These are phyloP conservation scores for Fregetta grallaria DNA, from an alignment of 2,113 vertebrate genomes.

Conservation along the genomic window DNA sequence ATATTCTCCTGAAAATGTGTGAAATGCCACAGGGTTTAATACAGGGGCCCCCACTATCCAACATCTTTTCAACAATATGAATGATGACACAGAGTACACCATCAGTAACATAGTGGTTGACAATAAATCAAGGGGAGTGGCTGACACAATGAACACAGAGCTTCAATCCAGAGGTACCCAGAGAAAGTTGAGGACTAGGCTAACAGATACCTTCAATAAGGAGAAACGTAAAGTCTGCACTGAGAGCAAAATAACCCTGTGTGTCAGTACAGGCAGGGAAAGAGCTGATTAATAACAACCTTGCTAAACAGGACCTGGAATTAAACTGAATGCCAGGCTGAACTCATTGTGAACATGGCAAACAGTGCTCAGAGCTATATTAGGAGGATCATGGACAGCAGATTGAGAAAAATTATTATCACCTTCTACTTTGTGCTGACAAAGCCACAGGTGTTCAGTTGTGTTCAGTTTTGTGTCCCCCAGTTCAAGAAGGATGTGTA, in stretches of 20 bases:
- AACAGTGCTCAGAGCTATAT: neutral
- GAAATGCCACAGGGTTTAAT: neutral
- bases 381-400: neutral
- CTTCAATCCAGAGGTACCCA: neutral
- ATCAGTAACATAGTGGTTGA: neutral
- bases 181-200: neutral
- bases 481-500: neutral
- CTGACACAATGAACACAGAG: neutral
- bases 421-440: neutral
- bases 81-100: neutral
- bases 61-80: neutral
- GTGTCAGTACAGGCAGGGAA: neutral
- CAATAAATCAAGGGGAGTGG: neutral
- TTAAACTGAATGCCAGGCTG: neutral
- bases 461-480: neutral
- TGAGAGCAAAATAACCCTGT: neutral
- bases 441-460: neutral
- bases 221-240: neutral
- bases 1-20: neutral
- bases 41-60: neutral
- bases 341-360: neutral
- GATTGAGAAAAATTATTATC: neutral
- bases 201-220: neutral
- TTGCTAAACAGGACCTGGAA: neutral
- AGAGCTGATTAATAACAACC: neutral